phyloP scores from a whole-genome alignment of 1,140 invertebrate species.

The Calycopis cecrops region DNA sequence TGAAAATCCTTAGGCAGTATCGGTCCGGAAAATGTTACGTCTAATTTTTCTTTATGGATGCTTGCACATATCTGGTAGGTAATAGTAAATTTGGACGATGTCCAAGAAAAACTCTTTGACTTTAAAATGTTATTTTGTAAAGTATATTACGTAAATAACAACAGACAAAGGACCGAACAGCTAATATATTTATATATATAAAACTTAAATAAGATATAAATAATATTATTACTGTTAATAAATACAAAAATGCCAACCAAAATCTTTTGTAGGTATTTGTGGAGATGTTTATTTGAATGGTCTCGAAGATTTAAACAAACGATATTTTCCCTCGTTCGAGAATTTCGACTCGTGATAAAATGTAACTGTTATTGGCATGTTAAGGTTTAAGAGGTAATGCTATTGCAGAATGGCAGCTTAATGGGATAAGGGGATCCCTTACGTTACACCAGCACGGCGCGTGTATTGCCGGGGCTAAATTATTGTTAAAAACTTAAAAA shows the following conservation, averaged over 20 bases:
- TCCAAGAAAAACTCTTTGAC: too few species aligned
- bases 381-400: background rate
- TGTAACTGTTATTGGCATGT: background rate
- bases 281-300: constrained; percentile 1
- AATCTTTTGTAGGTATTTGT: background rate
- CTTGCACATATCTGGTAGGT: too few species aligned
- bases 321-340: background rate
- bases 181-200: background rate
- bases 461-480: too few species aligned
- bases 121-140: too few species aligned
- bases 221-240: background rate
- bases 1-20: too few species aligned
- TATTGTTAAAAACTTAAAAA: background rate
- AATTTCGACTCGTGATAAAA: constrained; percentile 2
- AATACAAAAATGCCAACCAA: background rate
- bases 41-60: too few species aligned
- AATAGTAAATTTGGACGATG: too few species aligned
- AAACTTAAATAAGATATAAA: too few species aligned
- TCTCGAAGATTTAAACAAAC: constrained; percentile 7
- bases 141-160: background rate
- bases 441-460: too few species aligned
- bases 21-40: too few species aligned
- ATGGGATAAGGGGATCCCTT: background rate
- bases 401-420: background rate
- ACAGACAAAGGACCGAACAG: background rate